These are phyloP conservation scores for Macropus fuliginosus DNA, from an alignment of 2,797 vertebrate species.

Conservation along the genomic window DNA sequence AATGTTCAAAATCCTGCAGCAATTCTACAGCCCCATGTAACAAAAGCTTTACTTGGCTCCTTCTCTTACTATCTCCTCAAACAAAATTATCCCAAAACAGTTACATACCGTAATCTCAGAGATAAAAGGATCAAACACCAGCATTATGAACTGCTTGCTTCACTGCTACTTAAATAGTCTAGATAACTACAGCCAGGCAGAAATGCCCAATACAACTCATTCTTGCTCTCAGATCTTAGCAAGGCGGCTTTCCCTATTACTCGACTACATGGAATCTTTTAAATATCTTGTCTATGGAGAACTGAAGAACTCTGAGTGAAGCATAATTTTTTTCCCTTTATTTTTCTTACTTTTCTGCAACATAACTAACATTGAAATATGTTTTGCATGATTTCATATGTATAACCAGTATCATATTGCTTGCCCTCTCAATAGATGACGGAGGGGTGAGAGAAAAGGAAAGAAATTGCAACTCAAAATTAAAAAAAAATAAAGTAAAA, in stretches of 20 bases:
- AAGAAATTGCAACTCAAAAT: neutral
- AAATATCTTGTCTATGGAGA: neutral
- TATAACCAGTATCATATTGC: neutral
- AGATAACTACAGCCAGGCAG: neutral
- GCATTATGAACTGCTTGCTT: neutral
- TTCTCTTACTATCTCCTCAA: neutral
- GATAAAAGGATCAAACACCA: neutral
- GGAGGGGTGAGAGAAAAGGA: neutral
- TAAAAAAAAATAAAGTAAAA: neutral
- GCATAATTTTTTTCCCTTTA: neutral
- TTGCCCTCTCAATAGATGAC: neutral
- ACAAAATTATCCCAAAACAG: neutral
- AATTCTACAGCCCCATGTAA: neutral
- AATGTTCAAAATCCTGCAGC: neutral
- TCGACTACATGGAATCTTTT: neutral
- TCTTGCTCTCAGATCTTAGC: neutral
- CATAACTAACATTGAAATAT: neutral
- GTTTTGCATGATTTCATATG: neutral
- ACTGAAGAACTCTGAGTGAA: neutral
- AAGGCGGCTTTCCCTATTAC: neutral
- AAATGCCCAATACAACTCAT: neutral
- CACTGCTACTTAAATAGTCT: neutral
- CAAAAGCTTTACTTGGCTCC: neutral
- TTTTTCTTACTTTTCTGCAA: neutral
- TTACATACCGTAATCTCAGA: neutral